A percentile compares a stretch with the other conserved stretches of the same genome.
These are phyloP conservation scores for Tridacna gigas DNA, from an alignment of 2,888 invertebrate species.

Conservation along the genomic window DNA sequence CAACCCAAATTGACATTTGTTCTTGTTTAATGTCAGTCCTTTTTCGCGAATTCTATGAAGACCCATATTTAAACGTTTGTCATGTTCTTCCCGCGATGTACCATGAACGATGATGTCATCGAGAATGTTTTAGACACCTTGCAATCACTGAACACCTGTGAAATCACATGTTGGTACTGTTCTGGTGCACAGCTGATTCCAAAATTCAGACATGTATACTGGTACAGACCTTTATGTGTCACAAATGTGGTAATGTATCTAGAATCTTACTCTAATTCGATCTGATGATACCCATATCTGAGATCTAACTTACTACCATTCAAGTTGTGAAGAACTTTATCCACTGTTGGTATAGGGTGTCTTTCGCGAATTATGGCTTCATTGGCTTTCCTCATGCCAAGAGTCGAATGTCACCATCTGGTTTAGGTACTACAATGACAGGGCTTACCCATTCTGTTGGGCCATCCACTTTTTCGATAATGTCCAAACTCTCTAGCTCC, in stretches of 20 bases:
- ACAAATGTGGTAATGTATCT: conserved; percentile 53
- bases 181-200: conserved; percentile 55
- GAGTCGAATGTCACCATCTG: conserved; percentile 58
- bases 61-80: conserved; percentile 37
- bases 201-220: conserved; percentile 50
- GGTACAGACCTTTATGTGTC: conserved; percentile 53
- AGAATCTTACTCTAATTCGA: conserved; percentile 35
- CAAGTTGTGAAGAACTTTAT: conserved; percentile 52
- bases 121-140: conserved; percentile 34
- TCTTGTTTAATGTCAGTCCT: conserved; percentile 58
- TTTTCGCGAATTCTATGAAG: conserved; percentile 48
- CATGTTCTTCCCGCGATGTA: conserved; percentile 48
- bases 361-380: neutral
- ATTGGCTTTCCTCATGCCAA: conserved; percentile 61
- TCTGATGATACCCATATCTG: conserved; percentile 37
- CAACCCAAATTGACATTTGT: conserved; percentile 65
- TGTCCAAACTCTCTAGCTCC: neutral
- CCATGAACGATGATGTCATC: conserved; percentile 63
- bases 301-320: conserved; percentile 49
- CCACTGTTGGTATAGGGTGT: conserved; percentile 52
- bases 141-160: conserved; percentile 36
- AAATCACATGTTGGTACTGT: conserved; percentile 42
- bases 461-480: conserved; percentile 37
- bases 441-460: conserved; percentile 64
- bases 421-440: conserved; percentile 62